Percentiles rank a stretch among this genome's conserved stretches.
Evolutionary conservation across 2,888 invertebrate genomes (phyloP).

Genomic region (Sturmia bella): DNA sequence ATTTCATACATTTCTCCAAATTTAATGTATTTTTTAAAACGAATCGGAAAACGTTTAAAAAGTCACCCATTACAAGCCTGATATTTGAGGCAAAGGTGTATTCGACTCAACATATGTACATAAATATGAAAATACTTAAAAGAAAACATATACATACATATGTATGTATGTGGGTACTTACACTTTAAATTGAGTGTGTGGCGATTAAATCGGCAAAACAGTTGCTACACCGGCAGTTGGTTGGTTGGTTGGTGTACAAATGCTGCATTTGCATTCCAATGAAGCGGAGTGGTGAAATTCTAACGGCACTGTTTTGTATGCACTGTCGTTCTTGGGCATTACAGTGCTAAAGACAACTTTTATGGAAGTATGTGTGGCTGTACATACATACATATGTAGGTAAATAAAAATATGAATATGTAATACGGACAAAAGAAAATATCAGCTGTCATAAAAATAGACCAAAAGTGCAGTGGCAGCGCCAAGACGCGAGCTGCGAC

Average conservation of each 20-base stretch:
- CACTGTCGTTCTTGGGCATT: conserved; percentile 20
- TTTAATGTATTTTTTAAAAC: too few species aligned
- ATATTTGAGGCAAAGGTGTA: not conserved
- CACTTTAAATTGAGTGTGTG: conserved; percentile 14
- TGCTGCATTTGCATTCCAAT: conserved; percentile 38
- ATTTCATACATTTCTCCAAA: too few species aligned
- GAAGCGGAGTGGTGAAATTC: conserved; percentile 9
- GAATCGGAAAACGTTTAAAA: too few species aligned
- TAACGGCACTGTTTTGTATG: conserved; percentile 11
- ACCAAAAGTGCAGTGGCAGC: conserved; percentile 18
- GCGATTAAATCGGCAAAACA: conserved; percentile 7
- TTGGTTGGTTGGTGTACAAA: conserved; percentile 1
- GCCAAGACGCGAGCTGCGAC: conserved; percentile 5
- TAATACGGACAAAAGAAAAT: conserved; percentile 17
- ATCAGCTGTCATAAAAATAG: conserved; percentile 64
- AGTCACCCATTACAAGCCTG: too few species aligned
- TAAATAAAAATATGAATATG: too few species aligned
- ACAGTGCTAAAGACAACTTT: conserved; percentile 25
- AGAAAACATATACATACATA: not conserved
- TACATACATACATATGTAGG: too few species aligned
- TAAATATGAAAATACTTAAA: conserved; percentile 7
- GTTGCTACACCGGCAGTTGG: not conserved
- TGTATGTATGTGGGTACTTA: conserved; percentile 30
- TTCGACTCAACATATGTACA: too few species aligned
- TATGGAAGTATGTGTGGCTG: not conserved